Base-by-base conservation (phyloP, 2,888 invertebrate species). In the Lampropteryx suffumata region DNA sequence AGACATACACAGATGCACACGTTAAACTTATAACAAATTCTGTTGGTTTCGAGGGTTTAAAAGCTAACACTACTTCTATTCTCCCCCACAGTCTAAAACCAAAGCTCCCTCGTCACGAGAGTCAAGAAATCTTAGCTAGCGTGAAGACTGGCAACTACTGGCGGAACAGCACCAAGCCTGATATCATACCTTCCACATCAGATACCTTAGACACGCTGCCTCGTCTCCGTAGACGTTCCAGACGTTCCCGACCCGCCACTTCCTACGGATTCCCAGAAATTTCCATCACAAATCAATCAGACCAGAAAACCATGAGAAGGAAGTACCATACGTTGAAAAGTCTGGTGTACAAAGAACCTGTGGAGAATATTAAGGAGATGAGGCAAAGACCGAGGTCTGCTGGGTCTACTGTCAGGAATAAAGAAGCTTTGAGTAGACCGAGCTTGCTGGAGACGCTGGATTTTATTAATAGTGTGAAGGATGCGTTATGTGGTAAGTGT, bases 361-460 rank as follows among this genome's bases (percentile, higher is more conserved):
- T 87, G 52, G 90, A 90, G 29, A 85, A 71, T 42, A 76, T 89
- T 0, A 76, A 75, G 43, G 86, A 86, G 62, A 56, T 89, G 69
- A 72, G 83, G 47, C 68, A 82, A 37, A 71, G 87, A 54, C 88
- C 88, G 0, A 62, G 87, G 58, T 90, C 90, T 53, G 89, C 89
- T 11, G 88, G 90, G 24, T 87, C 87, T 46, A 87, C 90, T 35
- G 60, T 90, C 26, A 83, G 82, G 65, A 77, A 79, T 46, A 85
- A 81, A 49, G 84, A 86, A 33, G 69, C 77, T 1, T 52, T 87
- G 57, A 84, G 78, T 58, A 83, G 88, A 71, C 90, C 91, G 0
- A 87, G 76, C 44, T 71, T 91, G 11, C 53, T 90, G 64, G 91
- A 90, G 75, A 89, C 90, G 0, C 55, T 90, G 67, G 90, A 90